Percentiles rank a stretch among this genome's conserved stretches.
These are phyloP conservation scores for Trachelus tabidus DNA, from an alignment of 2,888 invertebrate species.

Conservation along the genomic window DNA sequence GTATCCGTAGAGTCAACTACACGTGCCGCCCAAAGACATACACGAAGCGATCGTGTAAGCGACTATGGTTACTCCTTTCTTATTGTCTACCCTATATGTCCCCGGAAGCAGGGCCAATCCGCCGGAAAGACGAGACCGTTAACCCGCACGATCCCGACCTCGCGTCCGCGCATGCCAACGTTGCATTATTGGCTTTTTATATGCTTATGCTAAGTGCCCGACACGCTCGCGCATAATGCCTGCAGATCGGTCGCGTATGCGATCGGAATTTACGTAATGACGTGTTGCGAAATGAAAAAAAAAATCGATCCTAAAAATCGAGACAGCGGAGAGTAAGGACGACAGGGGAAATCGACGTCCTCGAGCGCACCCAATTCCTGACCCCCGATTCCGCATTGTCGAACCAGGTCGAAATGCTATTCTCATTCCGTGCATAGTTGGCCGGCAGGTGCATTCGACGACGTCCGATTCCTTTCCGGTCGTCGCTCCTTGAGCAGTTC, in stretches of 20 bases:
- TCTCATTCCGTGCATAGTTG: too few species aligned
- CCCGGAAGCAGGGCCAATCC: constrained; percentile 65
- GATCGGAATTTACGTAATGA: background rate
- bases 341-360: too few species aligned
- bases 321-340: too few species aligned
- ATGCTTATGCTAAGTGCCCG: constrained; percentile 48
- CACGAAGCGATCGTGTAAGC: constrained; percentile 22
- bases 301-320: background rate
- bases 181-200: constrained; percentile 56
- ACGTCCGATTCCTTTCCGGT: background rate
- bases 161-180: constrained; percentile 60
- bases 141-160: constrained; percentile 64
- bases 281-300: background rate
- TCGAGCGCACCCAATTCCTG: too few species aligned
- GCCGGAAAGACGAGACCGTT: constrained; percentile 65
- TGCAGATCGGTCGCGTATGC: background rate
- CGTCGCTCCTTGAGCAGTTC: constrained; percentile 1
- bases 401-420: too few species aligned
- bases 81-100: constrained; percentile 66
- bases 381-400: too few species aligned
- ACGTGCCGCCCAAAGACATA: constrained; percentile 28
- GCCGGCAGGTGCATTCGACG: too few species aligned
- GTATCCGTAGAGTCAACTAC: constrained; percentile 31
- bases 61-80: constrained; percentile 37
- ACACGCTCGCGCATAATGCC: constrained; percentile 34